Base-by-base conservation (phyloP, 2,888 invertebrate genomes). In the Colostygia pectinataria region DNA sequence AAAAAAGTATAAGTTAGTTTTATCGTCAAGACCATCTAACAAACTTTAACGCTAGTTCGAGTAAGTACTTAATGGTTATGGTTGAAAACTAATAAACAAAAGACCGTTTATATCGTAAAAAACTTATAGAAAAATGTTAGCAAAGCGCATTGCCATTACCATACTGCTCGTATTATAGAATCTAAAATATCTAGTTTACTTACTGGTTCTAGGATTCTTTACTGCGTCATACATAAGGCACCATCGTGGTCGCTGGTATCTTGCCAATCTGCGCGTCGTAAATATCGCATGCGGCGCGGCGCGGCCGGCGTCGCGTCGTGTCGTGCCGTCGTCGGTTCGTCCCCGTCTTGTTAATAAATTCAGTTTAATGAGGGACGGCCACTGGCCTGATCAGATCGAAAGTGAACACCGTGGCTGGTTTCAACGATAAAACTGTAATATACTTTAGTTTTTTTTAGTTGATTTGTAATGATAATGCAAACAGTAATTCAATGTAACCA, bases 341-440 rank as follows among this genome's bases (percentile, higher is more conserved):
- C 83, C 79, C 73, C 70, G 78, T 81, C 77, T 74, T 73, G 77
- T 75, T 80, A 80, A 87, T 89, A 89, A 86, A 89, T 89, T 86
- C 83, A 74, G 77, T 86, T 88, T 59, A 89, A 89, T 89, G 89
- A 89, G 87, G 77, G 76, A 80, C 77, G 71, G 70, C 73, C 86
- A 87, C 85, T 78, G 76, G 57, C 67, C 49, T 79, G 86, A 89
- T 89, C 86, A 81, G 83, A 86, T 86, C 73, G 72, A 53, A 53
- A 51, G 33, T 57, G 58, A 54, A 56, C 56, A 43, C 51, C 39
- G 32, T 51, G 41, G 31, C 34, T 48, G 50, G 45, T 15, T 42
- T 43, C 36, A 2, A 23, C n/a, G 14, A 31, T 31, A 37, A 31
- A 39, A 4, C 65, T 65, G 54, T 55, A 54, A 20, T 6, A 20